Evolutionary conservation across 2,113 vertebrate genomes (phyloP), one percentile per base, ranked within the genome.

Genomic region (Dolichallabes microphthalmus): DNA sequence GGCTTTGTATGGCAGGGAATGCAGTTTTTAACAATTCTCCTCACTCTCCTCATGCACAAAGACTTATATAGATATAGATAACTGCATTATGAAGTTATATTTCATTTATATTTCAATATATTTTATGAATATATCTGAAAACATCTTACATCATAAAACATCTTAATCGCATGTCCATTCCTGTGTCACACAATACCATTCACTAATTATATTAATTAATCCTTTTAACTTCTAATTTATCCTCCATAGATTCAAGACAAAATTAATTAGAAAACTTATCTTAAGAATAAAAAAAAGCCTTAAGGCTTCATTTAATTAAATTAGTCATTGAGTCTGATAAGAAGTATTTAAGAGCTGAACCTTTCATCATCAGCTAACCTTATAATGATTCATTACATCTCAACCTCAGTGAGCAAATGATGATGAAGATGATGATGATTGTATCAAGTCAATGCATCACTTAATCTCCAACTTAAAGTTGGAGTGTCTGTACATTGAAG

Each of bases 261-360:
- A 61, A 74, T 75, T 74, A 74, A 83, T 83, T 83, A 75, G 25
- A 73, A 60, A 58, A 57, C 6, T 58, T 50, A 75, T 63, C 57
- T 50, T 50, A 60, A 50, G 57, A 63, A 50, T 60, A 73, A 30
- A 71, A 30, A 71, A 75, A 75, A 75, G 73, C 82, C 82, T 50
- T 4, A 75, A 83, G 69, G 69, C 57, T 75, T 75, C 22, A 61
- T 83, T 74, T 75, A 53, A 75, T 83, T 74, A 61, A 74, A 61
- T 61, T 39, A 83, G 57, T 75, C 35, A 83, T 52, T 13, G 32
- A 25, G 52, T 50, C 68, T 71, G n/a, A 45, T 19, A 12, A 74
- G 39, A 74, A 61, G 69, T 75, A 52, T 83, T 75, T 83, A 75
- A 83, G 50, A 35, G 9, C 66, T 68, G 58, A 73, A 73, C 6